Conservation (phyloP, 2,888 invertebrate species). For the Notodonta dromedarius region DNA sequence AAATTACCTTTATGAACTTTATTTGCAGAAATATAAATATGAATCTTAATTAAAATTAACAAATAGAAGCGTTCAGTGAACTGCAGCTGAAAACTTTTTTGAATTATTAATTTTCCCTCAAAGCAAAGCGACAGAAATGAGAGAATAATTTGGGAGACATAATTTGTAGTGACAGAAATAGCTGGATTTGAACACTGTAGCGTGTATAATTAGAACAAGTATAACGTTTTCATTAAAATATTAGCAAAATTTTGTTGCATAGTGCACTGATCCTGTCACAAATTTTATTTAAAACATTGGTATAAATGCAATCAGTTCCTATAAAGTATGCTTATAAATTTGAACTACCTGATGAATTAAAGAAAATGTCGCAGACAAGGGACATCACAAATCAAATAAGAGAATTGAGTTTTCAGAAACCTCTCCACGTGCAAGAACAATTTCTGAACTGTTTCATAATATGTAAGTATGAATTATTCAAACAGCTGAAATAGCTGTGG, state of each 20-base stretch:
- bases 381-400: slow-evolving; percentile 4
- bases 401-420: background rate
- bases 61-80: background rate
- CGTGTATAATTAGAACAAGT: slow-evolving; percentile 44
- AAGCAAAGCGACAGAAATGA: slow-evolving; percentile 32
- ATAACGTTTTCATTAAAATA: slow-evolving; percentile 30
- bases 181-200: slow-evolving; percentile 36
- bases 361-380: background rate
- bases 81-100: slow-evolving; percentile 18
- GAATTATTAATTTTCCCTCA: slow-evolving; percentile 38
- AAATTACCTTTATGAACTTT: no score
- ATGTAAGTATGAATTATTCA: slow-evolving; percentile 30
- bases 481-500: slow-evolving; percentile 41
- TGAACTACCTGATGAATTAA: background rate
- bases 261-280: background rate
- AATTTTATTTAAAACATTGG: no score
- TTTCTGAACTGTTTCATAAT: slow-evolving; percentile 6
- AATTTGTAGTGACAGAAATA: slow-evolving; percentile 50
- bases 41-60: background rate
- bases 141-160: slow-evolving; percentile 49
- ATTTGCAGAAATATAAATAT: background rate
- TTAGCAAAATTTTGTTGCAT: background rate
- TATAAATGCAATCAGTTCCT: no score
- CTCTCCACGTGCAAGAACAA: slow-evolving; percentile 10
- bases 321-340: no score